Evolutionary conservation across 92 coral and sea anemone species (phyloP).

Genomic region (Epizoanthus fatuus): DNA sequence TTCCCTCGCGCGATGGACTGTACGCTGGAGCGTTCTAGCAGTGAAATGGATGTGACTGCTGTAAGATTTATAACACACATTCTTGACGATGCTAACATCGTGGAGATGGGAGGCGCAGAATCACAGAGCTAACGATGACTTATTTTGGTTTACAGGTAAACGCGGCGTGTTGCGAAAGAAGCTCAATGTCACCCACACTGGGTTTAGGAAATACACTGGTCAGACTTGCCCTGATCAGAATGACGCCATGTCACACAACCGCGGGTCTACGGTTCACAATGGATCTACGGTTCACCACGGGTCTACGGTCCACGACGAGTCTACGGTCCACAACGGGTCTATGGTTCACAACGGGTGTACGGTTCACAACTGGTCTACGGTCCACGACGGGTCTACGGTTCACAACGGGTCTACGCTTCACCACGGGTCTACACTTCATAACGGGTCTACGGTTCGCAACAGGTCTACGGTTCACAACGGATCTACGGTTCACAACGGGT

Average conservation of each 20-base stretch:
- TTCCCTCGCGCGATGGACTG: no score
- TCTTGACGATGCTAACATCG: no score
- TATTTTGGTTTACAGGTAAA: constrained; percentile 14
- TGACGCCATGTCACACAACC: neutral
- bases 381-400: neutral
- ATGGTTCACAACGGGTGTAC: no score
- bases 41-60: no score
- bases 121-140: no score
- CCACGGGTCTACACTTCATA: neutral
- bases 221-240: constrained; percentile 3
- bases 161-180: constrained; percentile 12
- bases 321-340: neutral
- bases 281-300: neutral
- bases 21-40: no score
- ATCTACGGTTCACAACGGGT: no score
- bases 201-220: constrained; percentile 48
- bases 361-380: neutral
- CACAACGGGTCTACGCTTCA: no score
- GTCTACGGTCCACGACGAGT: no score
- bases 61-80: no score
- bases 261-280: neutral
- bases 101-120: no score
- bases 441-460: neutral
- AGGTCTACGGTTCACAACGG: no score
- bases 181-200: neutral